Conservation (phyloP, 2,888 invertebrate species). For the Apotomis turbidana region DNA sequence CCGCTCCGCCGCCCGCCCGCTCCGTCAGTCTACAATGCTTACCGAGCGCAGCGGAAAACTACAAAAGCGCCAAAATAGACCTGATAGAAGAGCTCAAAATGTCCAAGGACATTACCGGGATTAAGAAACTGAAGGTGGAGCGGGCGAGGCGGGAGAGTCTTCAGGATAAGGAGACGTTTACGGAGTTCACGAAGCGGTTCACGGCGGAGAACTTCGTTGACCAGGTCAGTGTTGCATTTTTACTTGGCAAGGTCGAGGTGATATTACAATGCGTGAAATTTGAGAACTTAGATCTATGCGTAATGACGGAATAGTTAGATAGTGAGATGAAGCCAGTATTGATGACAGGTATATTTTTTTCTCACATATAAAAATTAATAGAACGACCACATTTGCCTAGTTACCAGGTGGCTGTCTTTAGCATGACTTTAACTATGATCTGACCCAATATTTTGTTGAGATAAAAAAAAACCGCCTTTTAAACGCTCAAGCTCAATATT, state of each 20-base stretch:
- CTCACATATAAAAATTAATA: no score
- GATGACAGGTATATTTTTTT: constrained; percentile 2
- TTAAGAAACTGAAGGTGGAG: constrained; percentile 96
- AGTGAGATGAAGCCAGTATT: neutral
- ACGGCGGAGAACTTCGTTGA: constrained; percentile 94
- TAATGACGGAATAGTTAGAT: constrained; percentile 7
- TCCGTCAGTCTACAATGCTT: constrained; percentile 90
- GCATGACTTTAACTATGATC: no score
- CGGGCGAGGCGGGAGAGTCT: constrained; percentile 92
- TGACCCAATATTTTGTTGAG: no score
- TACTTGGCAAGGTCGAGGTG: constrained; percentile 34
- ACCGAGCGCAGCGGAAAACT: constrained; percentile 85
- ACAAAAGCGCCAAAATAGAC: constrained; percentile 91
- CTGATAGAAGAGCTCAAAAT: constrained; percentile 96
- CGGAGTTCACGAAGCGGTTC: constrained; percentile 93
- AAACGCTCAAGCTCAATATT: neutral
- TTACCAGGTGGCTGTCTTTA: no score
- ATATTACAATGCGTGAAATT: constrained; percentile 10
- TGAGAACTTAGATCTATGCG: constrained; percentile 20
- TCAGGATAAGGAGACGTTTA: constrained; percentile 91
- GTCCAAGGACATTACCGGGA: constrained; percentile 96
- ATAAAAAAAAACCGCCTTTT: no score
- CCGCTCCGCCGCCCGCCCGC: constrained; percentile 87
- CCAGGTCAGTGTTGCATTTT: constrained; percentile 86
- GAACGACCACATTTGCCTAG: no score